These are phyloP conservation scores for Peromyscus eremicus DNA, from an alignment of 2,797 vertebrate species.

Conservation along the genomic window DNA sequence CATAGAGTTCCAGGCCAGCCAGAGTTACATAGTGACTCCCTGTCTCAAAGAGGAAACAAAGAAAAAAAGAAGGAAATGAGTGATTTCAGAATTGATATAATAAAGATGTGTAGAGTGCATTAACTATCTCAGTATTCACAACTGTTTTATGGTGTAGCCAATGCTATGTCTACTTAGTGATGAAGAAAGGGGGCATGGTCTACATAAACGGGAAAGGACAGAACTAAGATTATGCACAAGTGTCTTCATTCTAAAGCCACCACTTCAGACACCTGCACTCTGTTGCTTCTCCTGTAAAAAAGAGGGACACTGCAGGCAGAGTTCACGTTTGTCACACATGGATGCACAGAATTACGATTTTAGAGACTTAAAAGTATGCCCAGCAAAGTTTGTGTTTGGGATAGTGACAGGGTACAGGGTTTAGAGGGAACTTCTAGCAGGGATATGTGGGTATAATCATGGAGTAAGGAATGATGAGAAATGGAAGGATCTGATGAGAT, in stretches of 20 bases:
- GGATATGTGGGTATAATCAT: background rate
- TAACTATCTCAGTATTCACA: background rate
- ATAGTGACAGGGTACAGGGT: background rate
- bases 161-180: background rate
- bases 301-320: background rate
- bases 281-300: background rate
- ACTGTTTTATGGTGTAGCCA: background rate
- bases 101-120: background rate
- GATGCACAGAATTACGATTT: background rate
- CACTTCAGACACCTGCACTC: background rate
- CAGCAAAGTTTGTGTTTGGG: background rate
- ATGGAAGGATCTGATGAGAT: background rate
- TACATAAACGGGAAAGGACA: background rate
- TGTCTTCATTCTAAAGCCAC: background rate
- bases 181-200: background rate
- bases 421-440: background rate
- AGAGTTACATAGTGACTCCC: background rate
- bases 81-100: background rate
- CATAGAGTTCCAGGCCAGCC: background rate
- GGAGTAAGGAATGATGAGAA: background rate
- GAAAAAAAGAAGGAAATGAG: background rate
- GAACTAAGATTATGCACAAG: background rate
- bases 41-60: too few species aligned
- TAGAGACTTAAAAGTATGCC: background rate
- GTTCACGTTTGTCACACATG: background rate